Base-by-base conservation (phyloP, 2,113 vertebrate genomes). In the Sander lucioperca region DNA sequence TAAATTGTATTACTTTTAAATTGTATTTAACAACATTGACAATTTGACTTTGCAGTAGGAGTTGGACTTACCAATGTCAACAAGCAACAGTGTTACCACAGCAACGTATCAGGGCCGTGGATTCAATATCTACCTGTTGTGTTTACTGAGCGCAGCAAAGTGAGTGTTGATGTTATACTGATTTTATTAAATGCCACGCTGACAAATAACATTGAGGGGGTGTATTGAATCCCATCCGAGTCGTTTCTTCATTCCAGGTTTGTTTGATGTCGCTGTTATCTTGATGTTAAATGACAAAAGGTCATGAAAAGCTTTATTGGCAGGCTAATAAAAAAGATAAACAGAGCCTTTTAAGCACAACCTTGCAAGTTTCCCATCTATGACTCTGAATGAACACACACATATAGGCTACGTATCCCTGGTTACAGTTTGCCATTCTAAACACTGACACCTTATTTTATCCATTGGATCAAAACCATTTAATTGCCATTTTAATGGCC, bases 261-360 rank as follows among this genome's bases (percentile, higher is more conserved):
- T 79, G 81, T 80, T 77, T 85, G 73, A 57, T 65, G 63, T 65
- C 1, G 5, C 71, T 45, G 56, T 66, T 65, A 76, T 66, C 33
- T 27, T 67, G 7, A 74, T 62, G 36, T 74, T 59, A 75, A 65
- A 69, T 64, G 48, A 72, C 30, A 81, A 19, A 77, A 59, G 43
- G 75, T 64, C 54, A 64, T 64, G 58, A 68, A 75, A 83, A 53
- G 51, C 50, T 79, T 85, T 51, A 76, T 50, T 50, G 33, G 74
- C 13, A 66, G 25, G 39, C 19, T 50, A 62, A 73, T 80, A 74
- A 82, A 81, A 78, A 74, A 72, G 58, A 73, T 43, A 85, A 79
- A 79, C 45, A 70, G 36, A 59, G 15, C n/a, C 33, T 51, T 58
- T 45, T 23, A 33, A 54, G 33, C 59, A 59, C 61, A 61, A 82